These are phyloP conservation scores for Pampusana beccarii DNA, from an alignment of 2,113 vertebrate genomes.

Conservation along the genomic window DNA sequence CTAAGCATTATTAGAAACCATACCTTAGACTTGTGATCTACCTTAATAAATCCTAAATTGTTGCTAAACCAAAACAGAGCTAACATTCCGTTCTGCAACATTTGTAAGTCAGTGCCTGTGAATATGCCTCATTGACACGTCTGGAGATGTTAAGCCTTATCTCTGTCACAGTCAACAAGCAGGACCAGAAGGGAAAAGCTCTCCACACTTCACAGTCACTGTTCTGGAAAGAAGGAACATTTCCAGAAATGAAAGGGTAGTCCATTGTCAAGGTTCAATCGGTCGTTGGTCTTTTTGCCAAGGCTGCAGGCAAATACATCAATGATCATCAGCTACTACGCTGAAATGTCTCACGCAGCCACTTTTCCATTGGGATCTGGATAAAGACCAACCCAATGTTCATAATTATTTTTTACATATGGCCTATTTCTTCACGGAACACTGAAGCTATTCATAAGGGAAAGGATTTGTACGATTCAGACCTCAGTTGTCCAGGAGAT, in stretches of 20 bases:
- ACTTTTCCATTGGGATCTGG: constrained; percentile 7
- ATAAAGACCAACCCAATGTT: background rate
- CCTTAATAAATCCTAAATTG: too few species aligned
- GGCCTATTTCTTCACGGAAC: constrained; percentile 11
- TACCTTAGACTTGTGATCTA: too few species aligned
- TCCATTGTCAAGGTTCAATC: background rate
- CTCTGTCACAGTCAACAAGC: background rate
- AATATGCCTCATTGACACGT: fast-evolving
- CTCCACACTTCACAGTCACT: background rate
- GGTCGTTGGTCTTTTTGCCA: background rate
- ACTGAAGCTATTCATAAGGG: constrained; percentile 28
- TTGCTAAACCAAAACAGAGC: too few species aligned
- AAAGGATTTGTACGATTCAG: background rate
- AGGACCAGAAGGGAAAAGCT: background rate
- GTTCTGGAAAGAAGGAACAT: background rate
- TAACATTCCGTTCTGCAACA: too few species aligned
- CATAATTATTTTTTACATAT: constrained; percentile 6
- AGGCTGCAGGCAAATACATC: background rate
- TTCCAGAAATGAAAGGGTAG: background rate
- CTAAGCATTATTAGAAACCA: too few species aligned
- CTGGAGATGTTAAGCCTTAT: background rate
- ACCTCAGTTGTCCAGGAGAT: background rate
- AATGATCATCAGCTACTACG: background rate
- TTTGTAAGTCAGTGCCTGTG: background rate
- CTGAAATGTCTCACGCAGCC: background rate